Base-by-base conservation (phyloP, 2,888 invertebrate species). In the Elmis aenea region DNA sequence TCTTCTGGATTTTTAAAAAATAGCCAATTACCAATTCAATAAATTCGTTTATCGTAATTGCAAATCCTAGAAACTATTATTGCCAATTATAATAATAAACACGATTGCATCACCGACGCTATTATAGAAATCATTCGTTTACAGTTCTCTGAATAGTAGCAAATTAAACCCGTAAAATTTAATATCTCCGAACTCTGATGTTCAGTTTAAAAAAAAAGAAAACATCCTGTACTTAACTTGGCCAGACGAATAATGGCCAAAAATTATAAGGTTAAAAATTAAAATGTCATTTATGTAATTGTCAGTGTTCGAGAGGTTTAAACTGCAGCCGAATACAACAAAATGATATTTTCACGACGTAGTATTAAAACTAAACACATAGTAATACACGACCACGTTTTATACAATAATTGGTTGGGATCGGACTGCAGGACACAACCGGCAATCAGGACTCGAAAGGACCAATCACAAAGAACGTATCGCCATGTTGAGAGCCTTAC, bases 301-400 rank as follows among this genome's bases (percentile, higher is more conserved):
- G 54, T 42, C 40, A 51, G 57, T 54, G 56, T 55, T 55, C 52
- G 47, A 45, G 28, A 47, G 46, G 45, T 50, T 49, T 45, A 43
- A 48, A 42, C 50, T 38, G 48, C 39, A 33, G 42, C 41, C 37
- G 42, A 45, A 41, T 51, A 50, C 52, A 58, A 57, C 56, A 56
- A 58, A 63, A 62, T 62, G 59, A 58, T 62, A 62, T 59, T 57
- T 62, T 58, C 59, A 62, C 58, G 62, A 63, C 57, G 57, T 51
- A 57, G 55, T 55, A 64, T 64, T 61, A 62, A 51, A 45, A 53
- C 46, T 57, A 63, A 62, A 59, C 46, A 58, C 52, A 57, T 52
- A 54, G 54, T 45, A 52, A 54, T 50, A 38, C 34, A 41, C 55
- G 57, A 55, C 56, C 63, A 58, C 58, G 61, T 59, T 62, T 62